Evolutionary conservation across 2,888 invertebrate genomes (phyloP).

Genomic region (Hypercompe scribonia): DNA sequence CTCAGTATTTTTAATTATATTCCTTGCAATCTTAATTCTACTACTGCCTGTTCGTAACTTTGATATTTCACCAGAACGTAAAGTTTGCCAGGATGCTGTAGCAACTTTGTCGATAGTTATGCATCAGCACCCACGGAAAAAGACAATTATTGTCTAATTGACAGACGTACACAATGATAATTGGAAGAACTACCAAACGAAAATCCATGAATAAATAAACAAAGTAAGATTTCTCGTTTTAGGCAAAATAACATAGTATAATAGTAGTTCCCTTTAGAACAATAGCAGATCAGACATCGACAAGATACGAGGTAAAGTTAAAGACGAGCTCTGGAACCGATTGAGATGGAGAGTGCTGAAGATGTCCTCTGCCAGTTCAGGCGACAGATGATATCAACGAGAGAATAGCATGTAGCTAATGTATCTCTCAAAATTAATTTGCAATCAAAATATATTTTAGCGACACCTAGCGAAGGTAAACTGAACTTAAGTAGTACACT

Average conservation of each 20-base stretch:
- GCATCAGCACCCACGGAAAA: slow-evolving; percentile 52
- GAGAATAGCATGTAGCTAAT: not conserved
- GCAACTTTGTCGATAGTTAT: slow-evolving; percentile 52
- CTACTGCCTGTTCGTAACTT: not conserved
- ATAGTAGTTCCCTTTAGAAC: not conserved
- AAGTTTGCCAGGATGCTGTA: slow-evolving; percentile 41
- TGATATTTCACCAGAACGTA: slow-evolving; percentile 13
- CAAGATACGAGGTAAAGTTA: not conserved
- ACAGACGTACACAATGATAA: slow-evolving; percentile 19
- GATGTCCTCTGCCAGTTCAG: too few relatives aligned
- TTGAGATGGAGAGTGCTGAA: not conserved
- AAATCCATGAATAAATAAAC: not conserved
- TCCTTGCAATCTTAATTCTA: not conserved
- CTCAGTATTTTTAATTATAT: not conserved
- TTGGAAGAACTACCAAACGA: not conserved
- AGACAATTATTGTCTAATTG: slow-evolving; percentile 38
- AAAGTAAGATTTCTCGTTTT: not conserved
- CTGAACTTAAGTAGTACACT: not conserved
- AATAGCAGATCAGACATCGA: not conserved
- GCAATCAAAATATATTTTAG: not conserved
- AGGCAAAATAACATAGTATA: not conserved
- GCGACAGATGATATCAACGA: not conserved
- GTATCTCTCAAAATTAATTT: not conserved
- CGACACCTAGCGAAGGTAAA: not conserved
- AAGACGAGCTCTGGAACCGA: not conserved